A percentile compares a stretch with the other conserved stretches of the same genome.
These are phyloP conservation scores for Patagioenas fasciata DNA, from an alignment of 2,113 vertebrate species.

Conservation along the genomic window DNA sequence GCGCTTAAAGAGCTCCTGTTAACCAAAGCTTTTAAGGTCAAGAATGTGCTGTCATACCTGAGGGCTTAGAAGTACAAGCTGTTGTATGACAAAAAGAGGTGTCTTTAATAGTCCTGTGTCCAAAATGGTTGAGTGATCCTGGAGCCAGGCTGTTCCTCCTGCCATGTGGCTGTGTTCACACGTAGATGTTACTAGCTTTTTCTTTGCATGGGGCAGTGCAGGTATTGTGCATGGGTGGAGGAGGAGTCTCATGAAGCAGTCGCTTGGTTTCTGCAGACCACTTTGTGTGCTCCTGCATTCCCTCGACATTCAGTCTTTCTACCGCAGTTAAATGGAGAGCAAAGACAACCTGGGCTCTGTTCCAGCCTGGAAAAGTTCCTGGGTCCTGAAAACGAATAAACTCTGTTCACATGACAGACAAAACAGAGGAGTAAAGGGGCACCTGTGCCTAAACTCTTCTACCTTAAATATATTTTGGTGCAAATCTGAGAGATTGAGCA, in stretches of 20 bases:
- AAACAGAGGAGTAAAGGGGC: background rate
- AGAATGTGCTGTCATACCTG: background rate
- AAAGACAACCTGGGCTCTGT: background rate
- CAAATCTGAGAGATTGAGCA: background rate
- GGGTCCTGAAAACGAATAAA: background rate
- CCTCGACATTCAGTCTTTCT: background rate
- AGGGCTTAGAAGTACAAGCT: background rate
- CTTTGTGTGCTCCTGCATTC: background rate
- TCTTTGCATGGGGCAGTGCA: background rate
- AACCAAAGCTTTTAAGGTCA: background rate
- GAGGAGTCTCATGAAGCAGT: background rate
- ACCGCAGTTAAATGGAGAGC: background rate
- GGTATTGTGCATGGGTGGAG: background rate
- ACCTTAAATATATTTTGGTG: background rate
- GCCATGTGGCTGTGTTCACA: background rate
- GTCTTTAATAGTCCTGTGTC: background rate
- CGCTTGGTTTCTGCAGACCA: background rate
- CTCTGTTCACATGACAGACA: background rate
- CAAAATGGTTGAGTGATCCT: background rate
- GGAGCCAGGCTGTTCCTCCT: background rate
- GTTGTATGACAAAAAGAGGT: background rate
- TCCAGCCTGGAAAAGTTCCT: background rate
- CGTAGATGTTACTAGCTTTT: background rate
- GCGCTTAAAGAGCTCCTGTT: background rate
- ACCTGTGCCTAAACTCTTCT: background rate